Percentiles rank a stretch among this genome's conserved stretches.
Conservation (phyloP, 2,797 vertebrate species). For the Chaetodon trifasciatus region DNA sequence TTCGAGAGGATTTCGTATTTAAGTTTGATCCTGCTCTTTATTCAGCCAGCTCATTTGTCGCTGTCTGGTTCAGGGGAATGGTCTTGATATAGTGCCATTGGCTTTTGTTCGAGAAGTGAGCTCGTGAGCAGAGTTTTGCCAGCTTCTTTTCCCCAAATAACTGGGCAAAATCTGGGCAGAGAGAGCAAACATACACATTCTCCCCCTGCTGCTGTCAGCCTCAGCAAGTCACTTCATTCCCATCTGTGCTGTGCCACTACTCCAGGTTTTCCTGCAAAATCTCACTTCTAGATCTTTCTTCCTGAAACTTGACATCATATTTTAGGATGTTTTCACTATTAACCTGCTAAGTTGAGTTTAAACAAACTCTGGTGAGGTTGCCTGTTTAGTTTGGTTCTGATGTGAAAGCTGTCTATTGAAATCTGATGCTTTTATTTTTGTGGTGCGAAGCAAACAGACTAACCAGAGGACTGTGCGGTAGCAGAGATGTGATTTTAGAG, state of each 20-base stretch:
- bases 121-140: conserved; percentile 21
- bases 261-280: conserved; percentile 10
- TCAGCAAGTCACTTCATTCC: neutral
- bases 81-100: conserved; percentile 39
- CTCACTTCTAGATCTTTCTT: neutral
- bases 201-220: conserved; percentile 12
- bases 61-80: conserved; percentile 40
- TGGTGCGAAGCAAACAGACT: neutral
- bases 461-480: neutral
- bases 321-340: neutral
- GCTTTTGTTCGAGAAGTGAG: conserved; percentile 22
- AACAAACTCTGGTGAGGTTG: neutral
- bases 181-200: conserved; percentile 35
- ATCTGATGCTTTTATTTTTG: neutral
- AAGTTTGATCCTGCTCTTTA: conserved; percentile 47
- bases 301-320: neutral
- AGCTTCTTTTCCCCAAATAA: conserved; percentile 42
- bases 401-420: neutral
- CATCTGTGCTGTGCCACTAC: conserved; percentile 3
- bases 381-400: neutral
- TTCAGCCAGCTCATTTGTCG: conserved; percentile 57
- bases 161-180: conserved; percentile 18
- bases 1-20: conserved; percentile 60
- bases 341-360: neutral
- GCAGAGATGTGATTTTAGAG: neutral